Evolutionary conservation across 2,113 vertebrate species (phyloP), one percentile per base, ranked within the genome.

Genomic region (Falco punctatus): DNA sequence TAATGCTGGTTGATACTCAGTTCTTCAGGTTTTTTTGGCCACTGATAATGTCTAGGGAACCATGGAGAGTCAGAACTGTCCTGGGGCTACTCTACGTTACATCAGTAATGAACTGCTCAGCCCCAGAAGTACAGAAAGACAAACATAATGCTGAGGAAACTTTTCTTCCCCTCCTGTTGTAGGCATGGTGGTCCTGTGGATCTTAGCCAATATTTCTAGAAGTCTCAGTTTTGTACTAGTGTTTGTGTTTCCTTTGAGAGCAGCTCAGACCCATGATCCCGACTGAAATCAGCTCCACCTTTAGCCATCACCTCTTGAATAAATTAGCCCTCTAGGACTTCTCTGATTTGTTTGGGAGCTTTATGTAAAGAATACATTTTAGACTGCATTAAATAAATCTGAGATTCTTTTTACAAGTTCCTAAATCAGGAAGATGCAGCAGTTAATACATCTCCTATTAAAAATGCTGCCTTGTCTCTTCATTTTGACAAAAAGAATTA

Each of bases 401-500:
- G 27, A 59, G 26, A 16, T 5, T n/a, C 15, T 38, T 89, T 87
- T 95, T 71, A 49, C 20, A 12, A 7, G 17, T 32, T 82, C 23
- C 54, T 71, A 40, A 61, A 44, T 72, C 81, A 80, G 66, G 24
- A 90, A 62, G 44, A 65, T n/a, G 30, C 27, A 88, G 72, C 66
- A 67, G 19, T 65, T 82, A 33, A 94, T 57, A 13, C 27, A 62
- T 27, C 24, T 85, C 13, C 78, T 20, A n/a, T 85, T 89, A 40
- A 40, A 87, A 95, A 91, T 64, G 48, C 48, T 87, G 28, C 66
- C n/a, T 18, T 1, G 1, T 24, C 66, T 80, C 85, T 79, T 84
- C 13, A 0, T 95, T 87, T 95, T 93, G 87, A 81, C 84, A 82
- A 35, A 85, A 85, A 93, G 74, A 93, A 79, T 90, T 87, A 88